phyloP scores from a whole-genome alignment of 2,113 vertebrate genomes.

The Onychostruthus taczanowskii region DNA sequence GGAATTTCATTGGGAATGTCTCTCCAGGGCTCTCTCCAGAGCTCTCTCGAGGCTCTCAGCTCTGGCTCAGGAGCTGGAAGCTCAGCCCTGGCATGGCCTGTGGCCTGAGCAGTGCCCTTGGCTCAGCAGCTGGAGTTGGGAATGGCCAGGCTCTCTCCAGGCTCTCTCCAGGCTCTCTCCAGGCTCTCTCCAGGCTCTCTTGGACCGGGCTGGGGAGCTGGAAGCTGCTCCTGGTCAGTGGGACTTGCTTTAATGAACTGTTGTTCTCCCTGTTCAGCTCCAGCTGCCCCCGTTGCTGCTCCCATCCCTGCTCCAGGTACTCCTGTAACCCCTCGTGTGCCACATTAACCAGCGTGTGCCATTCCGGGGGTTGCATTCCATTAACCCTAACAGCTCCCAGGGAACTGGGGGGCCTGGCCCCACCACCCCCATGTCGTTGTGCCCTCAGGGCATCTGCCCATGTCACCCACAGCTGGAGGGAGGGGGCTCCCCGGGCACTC shows the following conservation, averaged over 20 bases:
- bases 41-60: background rate
- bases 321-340: conserved; percentile 15
- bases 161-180: background rate
- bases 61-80: background rate
- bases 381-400: conserved; percentile 3
- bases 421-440: background rate
- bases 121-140: background rate
- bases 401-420: background rate
- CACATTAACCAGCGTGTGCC: background rate
- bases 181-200: background rate
- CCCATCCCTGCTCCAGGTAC: conserved; percentile 39
- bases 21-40: background rate
- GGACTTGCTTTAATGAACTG: background rate
- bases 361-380: background rate
- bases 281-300: conserved; percentile 1
- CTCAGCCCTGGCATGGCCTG: background rate
- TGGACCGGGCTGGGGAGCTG: background rate
- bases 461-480: background rate
- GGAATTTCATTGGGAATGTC: background rate
- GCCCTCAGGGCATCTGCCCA: background rate
- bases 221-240: background rate
- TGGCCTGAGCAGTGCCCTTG: background rate
- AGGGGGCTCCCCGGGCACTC: background rate
- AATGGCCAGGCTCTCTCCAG: background rate
- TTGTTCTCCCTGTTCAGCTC: conserved; percentile 17